Evolutionary conservation across 2,888 invertebrate species (phyloP).

Genomic region (Spisula subtruncata): DNA sequence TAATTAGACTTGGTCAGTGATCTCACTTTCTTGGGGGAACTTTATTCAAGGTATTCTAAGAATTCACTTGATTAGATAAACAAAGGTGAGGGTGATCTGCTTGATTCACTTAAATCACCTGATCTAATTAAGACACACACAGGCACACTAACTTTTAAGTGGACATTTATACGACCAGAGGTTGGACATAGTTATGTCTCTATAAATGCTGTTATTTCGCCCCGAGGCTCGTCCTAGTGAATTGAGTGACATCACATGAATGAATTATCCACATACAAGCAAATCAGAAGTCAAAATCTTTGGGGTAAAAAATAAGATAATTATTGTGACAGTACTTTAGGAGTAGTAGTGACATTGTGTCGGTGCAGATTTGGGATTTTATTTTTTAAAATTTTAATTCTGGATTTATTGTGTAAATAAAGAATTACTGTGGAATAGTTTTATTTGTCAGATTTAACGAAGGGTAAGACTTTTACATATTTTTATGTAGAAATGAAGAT

Average conservation of each 20-base stretch:
- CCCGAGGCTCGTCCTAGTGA: conserved; percentile 30
- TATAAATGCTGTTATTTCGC: conserved; percentile 51
- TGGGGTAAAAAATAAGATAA: conserved; percentile 1
- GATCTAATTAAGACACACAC: conserved; percentile 28
- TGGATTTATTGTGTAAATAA: neutral
- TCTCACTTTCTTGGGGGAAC: neutral
- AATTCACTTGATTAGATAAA: neutral
- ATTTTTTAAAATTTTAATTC: neutral
- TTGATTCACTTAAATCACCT: conserved; percentile 5
- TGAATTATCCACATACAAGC: neutral
- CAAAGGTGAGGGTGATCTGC: neutral
- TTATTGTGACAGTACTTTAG: neutral
- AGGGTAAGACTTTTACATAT: neutral
- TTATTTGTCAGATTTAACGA: neutral
- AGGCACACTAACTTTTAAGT: conserved; percentile 18
- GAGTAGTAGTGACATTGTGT: neutral
- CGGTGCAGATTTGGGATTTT: neutral
- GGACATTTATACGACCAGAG: conserved; percentile 33
- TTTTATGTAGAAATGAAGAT: no score
- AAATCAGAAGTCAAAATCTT: neutral
- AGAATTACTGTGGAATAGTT: neutral
- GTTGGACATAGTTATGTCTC: conserved; percentile 64
- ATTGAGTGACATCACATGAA: conserved; percentile 19
- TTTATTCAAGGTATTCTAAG: neutral
- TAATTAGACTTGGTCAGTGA: neutral